Conservation (phyloP, 2,797 vertebrate genomes). For the Setipinna tenuifilis region DNA sequence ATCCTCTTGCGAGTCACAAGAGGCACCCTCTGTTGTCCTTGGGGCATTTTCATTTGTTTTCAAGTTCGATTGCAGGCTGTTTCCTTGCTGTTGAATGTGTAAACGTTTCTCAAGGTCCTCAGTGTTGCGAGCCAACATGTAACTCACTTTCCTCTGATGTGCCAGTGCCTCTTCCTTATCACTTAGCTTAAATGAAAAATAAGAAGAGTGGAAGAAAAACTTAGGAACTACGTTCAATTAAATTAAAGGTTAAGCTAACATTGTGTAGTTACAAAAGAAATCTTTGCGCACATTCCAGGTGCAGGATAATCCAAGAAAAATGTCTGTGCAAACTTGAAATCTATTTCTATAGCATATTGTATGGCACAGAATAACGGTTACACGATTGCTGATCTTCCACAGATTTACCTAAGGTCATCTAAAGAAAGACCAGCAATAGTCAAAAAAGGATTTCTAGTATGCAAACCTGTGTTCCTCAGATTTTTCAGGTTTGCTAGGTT, state of each 20-base stretch:
- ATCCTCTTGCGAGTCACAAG: not conserved
- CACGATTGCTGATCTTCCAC: too few relatives aligned
- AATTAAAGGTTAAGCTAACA: not conserved
- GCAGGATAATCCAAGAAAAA: not conserved
- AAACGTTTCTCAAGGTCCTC: constrained; percentile 74
- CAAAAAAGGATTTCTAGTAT: too few relatives aligned
- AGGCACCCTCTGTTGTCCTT: not conserved
- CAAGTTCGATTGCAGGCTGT: constrained; percentile 22
- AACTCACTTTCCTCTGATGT: constrained; percentile 92
- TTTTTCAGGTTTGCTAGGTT: too few relatives aligned
- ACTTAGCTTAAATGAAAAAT: constrained; percentile 75
- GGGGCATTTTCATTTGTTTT: not conserved
- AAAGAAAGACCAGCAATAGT: too few relatives aligned
- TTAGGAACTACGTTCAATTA: not conserved
- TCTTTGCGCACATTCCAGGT: too few relatives aligned
- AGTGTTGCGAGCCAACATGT: constrained; percentile 85
- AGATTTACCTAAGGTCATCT: not conserved
- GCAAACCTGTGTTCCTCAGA: too few relatives aligned
- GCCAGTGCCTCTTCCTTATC: constrained; percentile 93
- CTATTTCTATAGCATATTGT: too few relatives aligned
- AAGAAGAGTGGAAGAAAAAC: constrained; percentile 43
- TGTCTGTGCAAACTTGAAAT: not conserved
- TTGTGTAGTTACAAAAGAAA: not conserved
- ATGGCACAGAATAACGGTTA: too few relatives aligned
- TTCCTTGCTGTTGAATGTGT: constrained; percentile 40